Base-by-base conservation (phyloP, 2,888 invertebrate species). In the Stenichneumon culpator region DNA sequence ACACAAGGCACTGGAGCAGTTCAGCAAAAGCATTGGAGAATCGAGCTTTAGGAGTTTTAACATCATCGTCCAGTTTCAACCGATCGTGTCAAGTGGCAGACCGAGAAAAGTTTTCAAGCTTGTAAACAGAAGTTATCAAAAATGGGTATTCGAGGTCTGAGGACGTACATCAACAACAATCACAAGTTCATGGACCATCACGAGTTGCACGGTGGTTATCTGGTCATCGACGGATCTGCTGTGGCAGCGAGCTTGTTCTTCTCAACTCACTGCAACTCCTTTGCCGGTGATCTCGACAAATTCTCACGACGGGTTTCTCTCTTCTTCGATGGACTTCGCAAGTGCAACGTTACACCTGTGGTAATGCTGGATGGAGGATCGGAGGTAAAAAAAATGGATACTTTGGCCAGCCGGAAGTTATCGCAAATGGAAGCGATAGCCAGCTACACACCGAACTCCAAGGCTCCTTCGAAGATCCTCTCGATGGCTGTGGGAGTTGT, bases 91-190 rank as follows among this genome's bases (percentile, higher is more conserved):
- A 1, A 9, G 9, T 39, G 7, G 39, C 9, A 9, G 0, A 9
- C 9, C 39, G 1, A 39, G n/a, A 50, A 0, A 50, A 50, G 5
- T 11, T 39, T 52, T 5, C 0, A 52, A 6, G 50, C 6, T 4
- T 4, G n/a, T 52, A 14, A 7, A n/a, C n/a, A 52, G 1, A 52
- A 52, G 19, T 9, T 1, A 57, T 3, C 2, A 22, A 0, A 78
- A 94, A 87, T 98, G 98, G 98, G 99, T 14, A 97, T 99, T 4
- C 95, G 96, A 79, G 98, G 98, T 50, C 94, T 99, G 83, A 97
- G 98, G 14, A 97, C 97, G 0, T 98, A 96, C 89, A 96, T 98
- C 16, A 14, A 16, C 44, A 95, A 95, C 86, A 95, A 96, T 90
- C 95, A 96, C 32, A 95, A 96, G 86, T 93, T 94, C 52, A 94